Evolutionary conservation across 2,113 vertebrate genomes (phyloP), one percentile per base, ranked within the genome.

Genomic region (Serinus canaria): DNA sequence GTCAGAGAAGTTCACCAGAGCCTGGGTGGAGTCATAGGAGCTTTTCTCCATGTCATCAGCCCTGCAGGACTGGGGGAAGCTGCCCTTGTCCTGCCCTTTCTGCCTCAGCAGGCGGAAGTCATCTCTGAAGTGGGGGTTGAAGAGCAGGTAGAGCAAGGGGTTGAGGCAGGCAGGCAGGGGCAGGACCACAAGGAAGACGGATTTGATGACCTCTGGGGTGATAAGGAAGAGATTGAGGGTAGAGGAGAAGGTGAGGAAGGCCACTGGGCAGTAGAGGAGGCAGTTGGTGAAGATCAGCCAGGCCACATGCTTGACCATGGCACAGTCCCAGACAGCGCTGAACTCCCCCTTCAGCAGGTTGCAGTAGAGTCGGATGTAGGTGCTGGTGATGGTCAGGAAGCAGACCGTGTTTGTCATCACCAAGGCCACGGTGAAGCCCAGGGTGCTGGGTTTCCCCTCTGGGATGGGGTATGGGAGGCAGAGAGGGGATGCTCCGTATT

Each of bases 231-330:
- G 98, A 90, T 98, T 98, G 86, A 99, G 98, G 60, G 98, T 98
- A 55, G 98, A 99, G 91, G 98, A 99, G 91, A 99, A 98, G 76
- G 98, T 98, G 73, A 99, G 98, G 97, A 99, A 99, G 91, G 99
- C 99, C 92, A 99, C 99, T 0, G 99, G 99, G 59, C 99, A 98
- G 93, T 99, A 99, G 31, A 99, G 99, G 44, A 99, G 98, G 72
- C 99, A 99, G 46, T 99, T 99, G 53, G 98, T 98, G 78, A 99
- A 99, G 97, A 99, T 99, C 85, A 99, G 98, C 99, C 99, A 99
- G 93, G 99, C 99, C 78, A 99, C 98, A 8, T 99, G 99, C 96
- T 99, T 98, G 94, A 99, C 98, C 98, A 99, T 99, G 92, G 98
- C 98, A 1, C 99, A 99, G 97, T 99, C 99, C 99, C 99, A 99